phyloP scores from a whole-genome alignment of 2,888 invertebrate genomes.

The Ochropleura leucogaster region DNA sequence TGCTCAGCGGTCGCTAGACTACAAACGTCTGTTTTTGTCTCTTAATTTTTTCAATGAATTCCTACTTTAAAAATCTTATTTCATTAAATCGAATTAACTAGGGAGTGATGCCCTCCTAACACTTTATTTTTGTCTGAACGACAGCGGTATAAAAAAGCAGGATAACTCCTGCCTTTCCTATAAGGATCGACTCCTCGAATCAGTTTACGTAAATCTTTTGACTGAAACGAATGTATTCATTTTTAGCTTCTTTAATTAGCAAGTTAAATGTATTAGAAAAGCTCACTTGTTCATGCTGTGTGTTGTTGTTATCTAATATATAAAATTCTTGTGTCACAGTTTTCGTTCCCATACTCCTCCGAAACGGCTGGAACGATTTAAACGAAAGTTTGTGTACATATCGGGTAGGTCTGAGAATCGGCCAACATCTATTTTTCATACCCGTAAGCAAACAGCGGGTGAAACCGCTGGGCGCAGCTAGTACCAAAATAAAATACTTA shows the following conservation, averaged over 20 bases:
- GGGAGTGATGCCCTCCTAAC: neutral
- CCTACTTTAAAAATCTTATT: too few species aligned
- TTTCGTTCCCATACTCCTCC: too few species aligned
- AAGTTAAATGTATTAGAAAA: slow-evolving; percentile 43
- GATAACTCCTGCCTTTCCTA: too few species aligned
- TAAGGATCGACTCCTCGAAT: neutral
- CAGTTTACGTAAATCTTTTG: neutral
- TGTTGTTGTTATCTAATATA: too few species aligned
- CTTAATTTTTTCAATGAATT: neutral
- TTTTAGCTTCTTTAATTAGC: slow-evolving; percentile 14
- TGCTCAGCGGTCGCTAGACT: too few species aligned
- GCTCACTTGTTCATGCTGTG: slow-evolving; percentile 51
- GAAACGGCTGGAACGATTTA: too few species aligned
- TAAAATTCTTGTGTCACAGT: too few species aligned
- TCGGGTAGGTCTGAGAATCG: too few species aligned
- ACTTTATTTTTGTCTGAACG: neutral
- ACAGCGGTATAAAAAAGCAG: neutral
- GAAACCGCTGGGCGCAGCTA: too few species aligned
- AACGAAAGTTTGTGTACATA: too few species aligned
- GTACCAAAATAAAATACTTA: neutral
- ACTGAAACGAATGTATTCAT: neutral
- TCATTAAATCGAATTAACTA: neutral
- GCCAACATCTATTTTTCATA: too few species aligned
- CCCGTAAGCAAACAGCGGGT: too few species aligned
- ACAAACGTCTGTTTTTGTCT: neutral